Evolutionary conservation across 1,140 invertebrate genomes (phyloP).

Genomic region (Panulirus ornatus): DNA sequence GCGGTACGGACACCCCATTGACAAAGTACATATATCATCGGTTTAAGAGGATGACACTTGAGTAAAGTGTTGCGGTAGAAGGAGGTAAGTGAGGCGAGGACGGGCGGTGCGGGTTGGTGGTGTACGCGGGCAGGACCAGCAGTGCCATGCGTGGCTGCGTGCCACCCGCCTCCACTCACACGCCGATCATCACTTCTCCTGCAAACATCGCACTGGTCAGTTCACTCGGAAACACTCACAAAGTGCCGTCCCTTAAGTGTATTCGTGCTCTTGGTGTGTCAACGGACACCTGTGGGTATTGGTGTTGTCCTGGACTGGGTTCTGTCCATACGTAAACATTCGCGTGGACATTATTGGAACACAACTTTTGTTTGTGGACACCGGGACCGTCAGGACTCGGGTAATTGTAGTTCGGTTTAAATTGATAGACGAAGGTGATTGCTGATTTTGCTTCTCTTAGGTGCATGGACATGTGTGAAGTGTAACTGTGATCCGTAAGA

Average conservation of each 20-base stretch:
- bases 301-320: not conserved
- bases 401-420: constrained; percentile 40
- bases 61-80: no score
- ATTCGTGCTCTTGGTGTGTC: constrained; percentile 1
- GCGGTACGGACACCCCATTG: no score
- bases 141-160: constrained; percentile 71
- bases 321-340: constrained; percentile 10
- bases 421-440: not conserved
- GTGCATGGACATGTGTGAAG: not conserved
- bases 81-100: not conserved
- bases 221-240: not conserved
- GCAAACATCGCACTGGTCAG: constrained; percentile 52
- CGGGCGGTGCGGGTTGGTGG: constrained; percentile 32
- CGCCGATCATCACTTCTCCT: constrained; percentile 37
- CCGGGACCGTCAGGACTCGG: constrained; percentile 47
- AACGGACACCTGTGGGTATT: not conserved
- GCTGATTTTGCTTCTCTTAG: not conserved
- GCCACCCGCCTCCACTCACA: constrained; percentile 60
- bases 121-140: constrained; percentile 48
- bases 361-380: constrained; percentile 37
- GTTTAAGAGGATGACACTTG: no score
- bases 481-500: not conserved
- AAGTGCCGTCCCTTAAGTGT: not conserved
- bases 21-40: no score
- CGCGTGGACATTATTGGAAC: constrained; percentile 38